These are phyloP conservation scores for Odocoileus hemionus DNA, from an alignment of 2,113 vertebrate species.

Conservation along the genomic window DNA sequence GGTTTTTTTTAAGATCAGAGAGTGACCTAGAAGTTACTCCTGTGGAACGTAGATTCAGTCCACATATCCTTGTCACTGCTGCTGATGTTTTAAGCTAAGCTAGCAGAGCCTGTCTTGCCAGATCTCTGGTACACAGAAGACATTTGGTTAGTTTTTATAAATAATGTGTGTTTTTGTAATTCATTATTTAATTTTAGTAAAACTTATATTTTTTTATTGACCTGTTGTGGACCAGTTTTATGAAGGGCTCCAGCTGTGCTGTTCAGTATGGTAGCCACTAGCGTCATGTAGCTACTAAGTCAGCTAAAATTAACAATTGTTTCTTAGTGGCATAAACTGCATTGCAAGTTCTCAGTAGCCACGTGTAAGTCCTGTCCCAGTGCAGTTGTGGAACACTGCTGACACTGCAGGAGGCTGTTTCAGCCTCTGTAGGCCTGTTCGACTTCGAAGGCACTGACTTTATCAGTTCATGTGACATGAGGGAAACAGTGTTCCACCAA, in stretches of 20 bases:
- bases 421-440: background rate
- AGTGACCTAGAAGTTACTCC: background rate
- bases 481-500: background rate
- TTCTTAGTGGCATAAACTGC: background rate
- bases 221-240: background rate
- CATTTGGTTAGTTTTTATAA: background rate
- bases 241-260: background rate
- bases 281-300: background rate
- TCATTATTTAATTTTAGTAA: background rate
- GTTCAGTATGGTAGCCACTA: background rate
- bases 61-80: background rate
- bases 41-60: background rate
- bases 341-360: background rate
- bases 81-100: background rate
- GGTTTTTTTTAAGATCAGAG: background rate
- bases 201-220: background rate
- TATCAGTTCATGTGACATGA: background rate
- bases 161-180: background rate
- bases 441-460: background rate
- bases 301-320: background rate
- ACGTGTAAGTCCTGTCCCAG: rapidly evolving
- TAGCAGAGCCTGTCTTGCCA: background rate
- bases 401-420: rapidly evolving
- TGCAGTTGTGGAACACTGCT: background rate
- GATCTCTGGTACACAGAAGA: background rate